Evolutionary conservation across 2,888 invertebrate genomes (phyloP), one percentile per base, ranked within the genome.

Genomic region (Megastigmus dorsalis): DNA sequence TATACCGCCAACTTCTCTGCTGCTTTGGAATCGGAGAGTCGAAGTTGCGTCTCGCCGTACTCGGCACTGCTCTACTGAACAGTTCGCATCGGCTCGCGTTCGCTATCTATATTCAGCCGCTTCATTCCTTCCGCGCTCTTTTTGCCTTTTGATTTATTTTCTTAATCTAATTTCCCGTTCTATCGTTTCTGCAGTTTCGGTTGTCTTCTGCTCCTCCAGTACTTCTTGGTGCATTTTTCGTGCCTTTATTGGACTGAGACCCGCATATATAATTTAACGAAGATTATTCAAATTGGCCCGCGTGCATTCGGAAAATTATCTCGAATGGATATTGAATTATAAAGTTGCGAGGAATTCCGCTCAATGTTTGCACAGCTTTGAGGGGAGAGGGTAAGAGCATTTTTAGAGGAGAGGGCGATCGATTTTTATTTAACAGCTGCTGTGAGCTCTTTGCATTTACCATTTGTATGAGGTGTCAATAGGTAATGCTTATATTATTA

Each of bases 81-180:
- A 4, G 48, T 1, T 23, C 5, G 26, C 15, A n/a, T 1, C 57
- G 33, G n/a, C 3, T 0, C 20, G n/a, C 15, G 1, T 18, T 63
- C 23, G 66, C 54, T 66, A 66, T 66, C 67, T n/a, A n/a, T n/a
- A n/a, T n/a, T 67, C 30, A 15, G 36, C 33, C 57, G 23, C 26
- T 48, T 50, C 50, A 57, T 36, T 50, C 50, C 67, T 36, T 55
- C 50, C 36, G 28, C 41, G 36, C 54, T 66, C 67, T 36, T 52
- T 60, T 60, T 38, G 28, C 43, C 33, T 62, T 73, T 73, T 73
- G 67, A 67, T 73, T 73, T 67, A 73, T 73, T 60, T 38, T 62
- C 73, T 67, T 73, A 73, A 73, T 67, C 73, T 67, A 73, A 73
- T 73, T 73, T 67, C 60, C 63, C 57, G 57, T 41, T 52, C 60